Conservation (phyloP, 1,140 invertebrate species). For the Ptiloglossa arizonensis region DNA sequence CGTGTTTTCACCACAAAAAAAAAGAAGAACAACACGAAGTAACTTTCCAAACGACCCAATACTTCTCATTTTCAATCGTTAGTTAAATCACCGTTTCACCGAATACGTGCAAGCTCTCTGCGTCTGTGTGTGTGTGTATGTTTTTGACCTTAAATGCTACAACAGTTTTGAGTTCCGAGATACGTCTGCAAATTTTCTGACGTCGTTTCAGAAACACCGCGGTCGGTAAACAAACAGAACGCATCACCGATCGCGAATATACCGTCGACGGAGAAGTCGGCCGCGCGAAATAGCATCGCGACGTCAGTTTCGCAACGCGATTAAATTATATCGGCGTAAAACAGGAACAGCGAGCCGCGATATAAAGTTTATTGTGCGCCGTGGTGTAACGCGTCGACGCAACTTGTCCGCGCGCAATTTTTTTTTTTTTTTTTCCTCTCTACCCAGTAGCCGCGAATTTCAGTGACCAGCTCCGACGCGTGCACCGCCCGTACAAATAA, state of each 20-base stretch:
- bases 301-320: conserved; percentile 28
- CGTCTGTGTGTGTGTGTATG: too few species aligned
- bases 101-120: too few species aligned
- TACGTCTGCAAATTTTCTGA: not conserved
- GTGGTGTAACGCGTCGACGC: conserved; percentile 20
- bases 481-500: conserved; percentile 57
- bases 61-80: too few species aligned
- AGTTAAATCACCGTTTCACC: too few species aligned
- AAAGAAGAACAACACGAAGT: too few species aligned
- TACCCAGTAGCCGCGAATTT: conserved; percentile 34
- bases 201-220: not conserved
- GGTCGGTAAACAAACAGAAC: conserved; percentile 14
- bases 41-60: too few species aligned
- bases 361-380: conserved; percentile 15
- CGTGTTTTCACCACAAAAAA: too few species aligned
- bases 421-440: not conserved
- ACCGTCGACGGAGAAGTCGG: not conserved
- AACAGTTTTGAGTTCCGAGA: not conserved
- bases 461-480: conserved; percentile 28
- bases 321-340: conserved; percentile 39
- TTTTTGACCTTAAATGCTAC: too few species aligned
- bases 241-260: conserved; percentile 1
- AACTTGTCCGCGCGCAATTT: conserved; percentile 34
- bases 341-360: conserved; percentile 23
- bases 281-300: conserved; percentile 23